Evolutionary conservation across 2,888 invertebrate species (phyloP).

Genomic region (Andrena haemorrhoa): DNA sequence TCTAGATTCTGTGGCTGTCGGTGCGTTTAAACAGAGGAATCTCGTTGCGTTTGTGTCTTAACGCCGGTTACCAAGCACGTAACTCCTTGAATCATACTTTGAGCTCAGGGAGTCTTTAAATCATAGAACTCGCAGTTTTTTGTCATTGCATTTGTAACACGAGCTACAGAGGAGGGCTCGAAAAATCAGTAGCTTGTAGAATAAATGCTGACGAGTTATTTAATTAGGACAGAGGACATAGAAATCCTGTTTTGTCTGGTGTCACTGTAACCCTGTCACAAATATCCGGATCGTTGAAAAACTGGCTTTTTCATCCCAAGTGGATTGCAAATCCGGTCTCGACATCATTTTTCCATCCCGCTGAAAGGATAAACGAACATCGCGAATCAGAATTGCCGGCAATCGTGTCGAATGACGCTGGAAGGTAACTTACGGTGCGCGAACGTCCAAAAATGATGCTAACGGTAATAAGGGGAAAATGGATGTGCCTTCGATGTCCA

Average conservation of each 20-base stretch:
- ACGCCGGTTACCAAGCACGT: neutral
- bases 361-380: slow-evolving; percentile 31
- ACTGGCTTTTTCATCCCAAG: slow-evolving; percentile 38
- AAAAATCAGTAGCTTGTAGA: too few relatives aligned
- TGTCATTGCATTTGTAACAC: too few relatives aligned
- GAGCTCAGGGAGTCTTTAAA: too few relatives aligned
- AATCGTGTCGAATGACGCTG: neutral
- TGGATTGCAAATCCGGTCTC: slow-evolving; percentile 52
- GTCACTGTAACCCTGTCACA: neutral
- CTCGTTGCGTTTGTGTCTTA: neutral
- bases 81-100: too few relatives aligned
- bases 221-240: neutral
- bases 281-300: neutral
- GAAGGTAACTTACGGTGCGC: neutral
- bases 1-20: neutral
- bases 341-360: slow-evolving; percentile 22
- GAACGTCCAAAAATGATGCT: slow-evolving; percentile 6
- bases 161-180: too few relatives aligned
- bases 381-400: neutral
- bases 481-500: slow-evolving; percentile 11
- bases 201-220: neutral
- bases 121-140: too few relatives aligned
- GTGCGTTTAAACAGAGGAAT: neutral
- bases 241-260: neutral
- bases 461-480: slow-evolving; percentile 16